Conservation (phyloP, 2,113 vertebrate genomes). For the Neodontobutis hainanensis region DNA sequence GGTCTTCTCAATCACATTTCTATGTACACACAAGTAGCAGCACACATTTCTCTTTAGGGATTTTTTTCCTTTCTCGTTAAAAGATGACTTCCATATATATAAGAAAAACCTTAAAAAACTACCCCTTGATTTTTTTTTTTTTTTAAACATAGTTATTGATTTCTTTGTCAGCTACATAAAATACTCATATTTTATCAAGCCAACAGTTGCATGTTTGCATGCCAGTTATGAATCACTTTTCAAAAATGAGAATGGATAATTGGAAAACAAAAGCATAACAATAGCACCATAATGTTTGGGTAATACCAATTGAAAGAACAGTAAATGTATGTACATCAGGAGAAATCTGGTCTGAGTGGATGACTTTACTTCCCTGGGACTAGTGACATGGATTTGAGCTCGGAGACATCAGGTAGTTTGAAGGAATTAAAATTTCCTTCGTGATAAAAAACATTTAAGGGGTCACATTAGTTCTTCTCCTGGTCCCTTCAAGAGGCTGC, state of each 20-base stretch:
- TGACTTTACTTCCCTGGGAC: constrained; percentile 65
- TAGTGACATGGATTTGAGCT: constrained; percentile 77
- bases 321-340: constrained; percentile 60
- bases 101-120: background rate
- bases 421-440: constrained; percentile 30
- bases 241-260: constrained; percentile 35
- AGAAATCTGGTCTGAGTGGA: constrained; percentile 34
- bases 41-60: constrained; percentile 52
- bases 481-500: constrained; percentile 43
- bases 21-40: constrained; percentile 72
- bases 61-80: constrained; percentile 42
- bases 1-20: constrained; percentile 42
- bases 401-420: constrained; percentile 64
- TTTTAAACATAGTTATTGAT: constrained; percentile 10
- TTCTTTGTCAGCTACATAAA: constrained; percentile 55
- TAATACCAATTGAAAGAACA: constrained; percentile 59
- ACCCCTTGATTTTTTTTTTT: background rate
- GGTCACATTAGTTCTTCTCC: constrained; percentile 50
- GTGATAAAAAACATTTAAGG: constrained; percentile 34
- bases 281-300: constrained; percentile 73
- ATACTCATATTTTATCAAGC: constrained; percentile 50
- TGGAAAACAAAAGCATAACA: constrained; percentile 40
- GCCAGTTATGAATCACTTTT: constrained; percentile 37
- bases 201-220: constrained; percentile 45
- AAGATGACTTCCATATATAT: constrained; percentile 32